Percentiles rank a stretch among this genome's conserved stretches.
Conservation (phyloP, 2,797 vertebrate genomes). For the Mico argentatus region DNA sequence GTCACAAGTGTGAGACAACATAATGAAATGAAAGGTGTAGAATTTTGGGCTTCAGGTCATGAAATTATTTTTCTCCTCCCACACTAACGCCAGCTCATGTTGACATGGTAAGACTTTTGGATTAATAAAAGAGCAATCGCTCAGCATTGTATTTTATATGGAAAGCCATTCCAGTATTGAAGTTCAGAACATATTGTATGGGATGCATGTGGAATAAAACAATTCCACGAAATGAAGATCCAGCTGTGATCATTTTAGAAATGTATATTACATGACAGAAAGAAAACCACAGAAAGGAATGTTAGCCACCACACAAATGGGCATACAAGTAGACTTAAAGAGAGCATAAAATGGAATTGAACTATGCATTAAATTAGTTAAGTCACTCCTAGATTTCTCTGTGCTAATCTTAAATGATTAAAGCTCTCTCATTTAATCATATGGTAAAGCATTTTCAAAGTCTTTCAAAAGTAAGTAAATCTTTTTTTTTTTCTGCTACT, state of each 20-base stretch:
- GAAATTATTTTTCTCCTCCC: background rate
- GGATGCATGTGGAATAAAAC: background rate
- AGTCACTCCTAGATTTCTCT: background rate
- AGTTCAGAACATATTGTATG: background rate
- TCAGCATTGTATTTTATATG: background rate
- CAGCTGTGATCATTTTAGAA: background rate
- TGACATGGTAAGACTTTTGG: background rate
- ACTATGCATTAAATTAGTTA: background rate
- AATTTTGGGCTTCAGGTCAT: background rate
- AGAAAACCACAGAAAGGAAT: background rate
- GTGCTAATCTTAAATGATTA: background rate
- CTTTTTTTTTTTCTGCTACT: background rate
- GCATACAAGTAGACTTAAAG: background rate
- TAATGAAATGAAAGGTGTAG: background rate
- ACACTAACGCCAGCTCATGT: background rate
- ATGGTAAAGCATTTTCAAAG: background rate
- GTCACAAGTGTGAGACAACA: background rate
- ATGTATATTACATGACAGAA: background rate
- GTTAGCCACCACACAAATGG: background rate
- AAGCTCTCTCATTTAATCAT: background rate
- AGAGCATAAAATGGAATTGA: background rate
- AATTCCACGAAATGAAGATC: background rate
- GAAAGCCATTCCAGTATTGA: background rate
- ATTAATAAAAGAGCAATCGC: background rate
- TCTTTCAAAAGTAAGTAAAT: slow-evolving; percentile 23